Evolutionary conservation across 2,888 invertebrate species (phyloP), one percentile per base, ranked within the genome.

Genomic region (Patella depressa): DNA sequence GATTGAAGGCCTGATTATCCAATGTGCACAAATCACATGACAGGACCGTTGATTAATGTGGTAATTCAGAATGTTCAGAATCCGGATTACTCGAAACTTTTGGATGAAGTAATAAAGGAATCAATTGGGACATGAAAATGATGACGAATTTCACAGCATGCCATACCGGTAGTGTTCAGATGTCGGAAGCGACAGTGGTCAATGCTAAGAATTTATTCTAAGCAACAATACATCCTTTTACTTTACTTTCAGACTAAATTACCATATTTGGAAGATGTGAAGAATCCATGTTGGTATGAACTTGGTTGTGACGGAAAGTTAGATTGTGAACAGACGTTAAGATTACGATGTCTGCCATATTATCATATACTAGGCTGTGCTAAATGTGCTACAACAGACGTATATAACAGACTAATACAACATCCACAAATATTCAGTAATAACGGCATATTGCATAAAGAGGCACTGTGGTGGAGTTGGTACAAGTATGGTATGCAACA

Each of bases 271-370:
- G 55, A 54, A 19, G 54, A 78, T 55, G 65, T 83, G 34, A 83
- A 83, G 71, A 83, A 83, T 65, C 83, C 83, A 4, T 83, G 83
- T 74, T 82, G 83, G 83, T 79, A 77, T 45, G 75, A 75, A 17
- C 3, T 57, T 54, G 15, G 29, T 65, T 19, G 17, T 15, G 1
- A 19, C 14, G 3, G 65, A 57, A 17, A 34, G 15, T 53, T 24
- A 19, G 3, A 34, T 7, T 15, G 71, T 45, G 53, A 29, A 53
- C 15, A 57, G 14, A 34, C 55, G 9, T 34, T 71, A 3, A 57
- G 69, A 14, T 76, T 82, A 11, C 73, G 53, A 2, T 82, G 82
- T 69, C 73, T 81, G 59, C 83, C 82, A 2, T 81, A 80, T 81
- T 82, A 81, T 71, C 80, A 82, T 71, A 79, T 82, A 72, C 77